These are phyloP conservation scores for Jacana jacana DNA, from an alignment of 2,113 vertebrate genomes.

Conservation along the genomic window DNA sequence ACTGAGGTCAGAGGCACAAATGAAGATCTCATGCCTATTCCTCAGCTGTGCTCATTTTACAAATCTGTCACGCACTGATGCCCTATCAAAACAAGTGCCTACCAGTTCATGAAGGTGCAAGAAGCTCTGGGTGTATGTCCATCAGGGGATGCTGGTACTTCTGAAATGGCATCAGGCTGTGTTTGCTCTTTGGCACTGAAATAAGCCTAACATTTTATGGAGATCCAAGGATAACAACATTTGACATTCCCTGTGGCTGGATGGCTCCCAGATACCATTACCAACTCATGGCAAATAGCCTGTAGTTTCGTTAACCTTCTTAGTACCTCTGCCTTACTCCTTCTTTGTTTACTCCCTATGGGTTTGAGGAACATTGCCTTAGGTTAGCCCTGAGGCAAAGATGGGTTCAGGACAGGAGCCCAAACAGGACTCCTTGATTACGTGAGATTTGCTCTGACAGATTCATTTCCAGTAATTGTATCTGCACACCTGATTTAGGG, in stretches of 20 bases:
- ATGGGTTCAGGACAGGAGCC: not conserved
- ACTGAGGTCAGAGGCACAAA: not conserved
- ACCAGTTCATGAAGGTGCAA: not conserved
- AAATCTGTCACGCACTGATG: not conserved
- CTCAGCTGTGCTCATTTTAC: not conserved
- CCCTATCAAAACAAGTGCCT: not conserved
- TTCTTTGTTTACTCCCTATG: not conserved
- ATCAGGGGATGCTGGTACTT: not conserved
- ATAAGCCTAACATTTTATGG: not conserved
- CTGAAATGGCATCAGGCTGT: not conserved
- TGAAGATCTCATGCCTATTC: rapidly evolving
- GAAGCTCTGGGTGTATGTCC: not conserved
- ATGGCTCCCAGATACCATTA: not conserved
- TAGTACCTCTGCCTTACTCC: not conserved
- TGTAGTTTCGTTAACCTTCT: not conserved
- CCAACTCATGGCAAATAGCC: not conserved
- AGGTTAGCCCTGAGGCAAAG: not conserved
- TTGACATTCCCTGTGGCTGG: not conserved
- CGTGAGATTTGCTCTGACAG: not conserved
- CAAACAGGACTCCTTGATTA: not conserved
- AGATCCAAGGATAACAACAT: not conserved
- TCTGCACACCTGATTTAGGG: slow-evolving; percentile 14
- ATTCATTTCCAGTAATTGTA: slow-evolving; percentile 31
- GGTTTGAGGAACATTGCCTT: not conserved
- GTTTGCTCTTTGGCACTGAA: not conserved